Evolutionary conservation across 2,888 invertebrate genomes (phyloP).

Genomic region (Eupithecia subfuscata): DNA sequence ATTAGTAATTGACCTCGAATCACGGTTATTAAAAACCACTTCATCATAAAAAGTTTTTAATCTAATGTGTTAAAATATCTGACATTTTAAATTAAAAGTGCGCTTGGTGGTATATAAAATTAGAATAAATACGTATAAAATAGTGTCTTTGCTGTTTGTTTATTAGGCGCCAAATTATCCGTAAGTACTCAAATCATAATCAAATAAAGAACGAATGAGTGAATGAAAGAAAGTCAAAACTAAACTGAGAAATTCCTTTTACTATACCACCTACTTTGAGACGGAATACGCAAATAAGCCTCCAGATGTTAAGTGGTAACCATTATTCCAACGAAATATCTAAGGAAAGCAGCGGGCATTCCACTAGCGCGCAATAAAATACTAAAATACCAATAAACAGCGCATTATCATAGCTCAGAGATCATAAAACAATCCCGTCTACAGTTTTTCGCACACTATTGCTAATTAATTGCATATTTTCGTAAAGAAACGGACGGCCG

Average conservation of each 20-base stretch:
- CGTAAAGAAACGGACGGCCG: slow-evolving; percentile 50
- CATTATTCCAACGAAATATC: not conserved
- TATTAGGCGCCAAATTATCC: not conserved
- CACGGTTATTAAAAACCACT: slow-evolving; percentile 27
- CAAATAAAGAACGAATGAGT: not conserved
- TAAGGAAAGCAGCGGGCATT: slow-evolving; percentile 5
- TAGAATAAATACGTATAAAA: not conserved
- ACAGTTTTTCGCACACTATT: slow-evolving; percentile 58
- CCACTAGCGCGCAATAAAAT: slow-evolving; percentile 30
- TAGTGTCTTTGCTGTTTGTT: not conserved
- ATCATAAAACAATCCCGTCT: slow-evolving; percentile 51
- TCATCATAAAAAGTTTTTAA: slow-evolving; percentile 35
- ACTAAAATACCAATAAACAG: slow-evolving; percentile 47
- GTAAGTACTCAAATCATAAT: not conserved
- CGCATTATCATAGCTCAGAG: slow-evolving; percentile 44
- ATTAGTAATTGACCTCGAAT: slow-evolving; percentile 33
- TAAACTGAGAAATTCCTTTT: not conserved
- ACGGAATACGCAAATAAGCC: not conserved
- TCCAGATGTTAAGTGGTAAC: slow-evolving; percentile 6
- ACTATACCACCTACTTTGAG: not conserved
- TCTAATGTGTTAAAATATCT: slow-evolving; percentile 43
- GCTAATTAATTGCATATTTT: slow-evolving; percentile 74
- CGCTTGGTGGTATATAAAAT: slow-evolving; percentile 31
- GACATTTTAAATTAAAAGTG: slow-evolving; percentile 49
- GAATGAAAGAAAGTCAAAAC: not conserved